phyloP scores from a whole-genome alignment of 2,113 vertebrate species.

The Thamnophis sirtalis region DNA sequence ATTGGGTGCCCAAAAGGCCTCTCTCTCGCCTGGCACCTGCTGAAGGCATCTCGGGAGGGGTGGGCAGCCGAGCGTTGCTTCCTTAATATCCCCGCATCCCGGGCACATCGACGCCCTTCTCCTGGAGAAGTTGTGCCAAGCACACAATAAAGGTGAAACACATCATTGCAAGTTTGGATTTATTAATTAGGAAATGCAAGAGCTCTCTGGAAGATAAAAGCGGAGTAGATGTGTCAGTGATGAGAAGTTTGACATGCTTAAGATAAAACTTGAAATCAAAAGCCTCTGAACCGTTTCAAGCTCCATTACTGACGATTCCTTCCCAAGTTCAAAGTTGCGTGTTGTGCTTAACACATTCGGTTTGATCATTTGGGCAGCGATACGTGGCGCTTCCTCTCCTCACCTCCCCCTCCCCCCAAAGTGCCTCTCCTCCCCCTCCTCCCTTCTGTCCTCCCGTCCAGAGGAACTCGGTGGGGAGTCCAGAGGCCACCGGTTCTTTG shows the following conservation, averaged over 20 bases:
- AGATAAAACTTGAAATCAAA: conserved; percentile 76
- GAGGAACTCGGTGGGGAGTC: conserved; percentile 32
- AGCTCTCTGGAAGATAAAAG: conserved; percentile 75
- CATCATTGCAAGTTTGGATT: conserved; percentile 73
- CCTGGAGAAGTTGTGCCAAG: conserved; percentile 45
- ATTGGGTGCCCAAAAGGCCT: not conserved
- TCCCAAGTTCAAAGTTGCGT: conserved; percentile 75
- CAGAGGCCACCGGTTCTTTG: conserved; percentile 23
- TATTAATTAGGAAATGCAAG: conserved; percentile 76
- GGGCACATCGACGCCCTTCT: conserved; percentile 31
- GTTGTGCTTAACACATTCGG: conserved; percentile 69
- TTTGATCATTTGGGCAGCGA: conserved; percentile 74
- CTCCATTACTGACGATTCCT: conserved; percentile 64
- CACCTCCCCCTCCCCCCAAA: conserved; percentile 41
- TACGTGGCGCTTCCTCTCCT: conserved; percentile 24
- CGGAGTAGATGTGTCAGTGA: conserved; percentile 70
- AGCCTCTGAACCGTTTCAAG: conserved; percentile 65
- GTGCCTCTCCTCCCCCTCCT: not conserved
- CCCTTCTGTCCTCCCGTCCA: conserved; percentile 24
- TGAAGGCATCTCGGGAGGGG: not conserved
- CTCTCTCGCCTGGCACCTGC: not conserved
- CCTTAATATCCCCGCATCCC: fast-evolving
- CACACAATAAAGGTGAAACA: conserved; percentile 61
- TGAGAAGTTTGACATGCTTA: conserved; percentile 64
- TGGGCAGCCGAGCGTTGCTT: not conserved